Evolutionary conservation across 2,113 vertebrate genomes (phyloP).

Genomic region (Egretta garzetta): DNA sequence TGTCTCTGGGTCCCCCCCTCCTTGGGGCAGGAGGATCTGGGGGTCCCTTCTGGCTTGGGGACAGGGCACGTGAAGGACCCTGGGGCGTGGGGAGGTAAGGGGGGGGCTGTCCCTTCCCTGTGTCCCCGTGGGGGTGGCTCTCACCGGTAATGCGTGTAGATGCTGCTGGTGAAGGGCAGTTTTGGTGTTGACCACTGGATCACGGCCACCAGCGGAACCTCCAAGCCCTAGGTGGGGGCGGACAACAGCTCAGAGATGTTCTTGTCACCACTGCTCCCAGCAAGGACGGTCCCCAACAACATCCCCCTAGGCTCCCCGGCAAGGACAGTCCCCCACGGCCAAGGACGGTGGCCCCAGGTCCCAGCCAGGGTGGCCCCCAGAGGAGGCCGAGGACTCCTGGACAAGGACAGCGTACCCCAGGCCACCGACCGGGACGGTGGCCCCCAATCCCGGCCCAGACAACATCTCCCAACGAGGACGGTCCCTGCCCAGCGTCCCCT

Average conservation of each 20-base stretch:
- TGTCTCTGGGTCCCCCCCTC: not conserved
- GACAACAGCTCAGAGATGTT: not conserved
- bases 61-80: not conserved
- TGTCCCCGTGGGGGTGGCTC: not conserved
- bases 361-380: not conserved
- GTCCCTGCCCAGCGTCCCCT: not conserved
- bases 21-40: not conserved
- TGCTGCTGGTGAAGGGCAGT: conserved; percentile 90
- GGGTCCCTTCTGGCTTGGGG: not conserved
- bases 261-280: too few relatives aligned
- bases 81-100: too few relatives aligned
- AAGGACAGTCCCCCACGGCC: not conserved
- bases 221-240: conserved; percentile 81
- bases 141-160: conserved; percentile 92
- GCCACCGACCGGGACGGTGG: accelerated
- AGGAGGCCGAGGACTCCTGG: not conserved
- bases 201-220: conserved; percentile 90
- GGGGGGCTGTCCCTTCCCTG: too few relatives aligned
- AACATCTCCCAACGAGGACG: too few relatives aligned
- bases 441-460: not conserved
- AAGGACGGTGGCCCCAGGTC: accelerated
- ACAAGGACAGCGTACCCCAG: not conserved
- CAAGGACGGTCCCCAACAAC: too few relatives aligned
- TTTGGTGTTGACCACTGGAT: conserved; percentile 93
- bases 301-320: not conserved